A percentile compares a stretch with the other conserved stretches of the same genome.
Conservation (phyloP, 2,888 invertebrate species). For the Alentia gelatinosa region DNA sequence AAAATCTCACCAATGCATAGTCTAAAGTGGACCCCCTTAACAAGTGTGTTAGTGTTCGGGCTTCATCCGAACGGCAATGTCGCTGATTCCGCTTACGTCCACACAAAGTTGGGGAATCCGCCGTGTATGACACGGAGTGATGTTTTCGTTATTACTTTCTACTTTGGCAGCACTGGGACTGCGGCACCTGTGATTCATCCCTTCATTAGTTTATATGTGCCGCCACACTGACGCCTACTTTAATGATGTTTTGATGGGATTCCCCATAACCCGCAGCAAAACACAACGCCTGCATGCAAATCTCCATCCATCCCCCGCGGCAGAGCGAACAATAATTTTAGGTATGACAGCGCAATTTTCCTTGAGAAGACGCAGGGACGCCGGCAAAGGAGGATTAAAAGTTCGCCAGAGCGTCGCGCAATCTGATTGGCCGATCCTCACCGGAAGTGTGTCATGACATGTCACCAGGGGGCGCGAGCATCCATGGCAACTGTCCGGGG, state of each 20-base stretch:
- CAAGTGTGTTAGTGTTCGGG: too few relatives aligned
- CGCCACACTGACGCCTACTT: not conserved
- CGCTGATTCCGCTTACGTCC: too few relatives aligned
- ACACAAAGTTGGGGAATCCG: too few relatives aligned
- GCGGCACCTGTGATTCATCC: not conserved
- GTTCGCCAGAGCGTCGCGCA: not conserved
- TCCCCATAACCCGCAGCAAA: slow-evolving; percentile 19
- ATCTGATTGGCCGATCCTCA: slow-evolving; percentile 24
- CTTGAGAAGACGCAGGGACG: slow-evolving; percentile 15
- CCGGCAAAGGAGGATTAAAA: not conserved
- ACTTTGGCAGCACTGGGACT: not conserved
- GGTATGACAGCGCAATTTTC: slow-evolving; percentile 40
- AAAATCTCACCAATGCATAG: too few relatives aligned
- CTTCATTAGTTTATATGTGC: slow-evolving; percentile 30
- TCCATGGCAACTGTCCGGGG: slow-evolving; percentile 43
- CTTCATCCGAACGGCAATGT: too few relatives aligned
- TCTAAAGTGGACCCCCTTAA: too few relatives aligned
- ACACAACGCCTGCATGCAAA: slow-evolving; percentile 17
- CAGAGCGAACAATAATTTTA: not conserved
- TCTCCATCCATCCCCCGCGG: not conserved
- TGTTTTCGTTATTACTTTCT: not conserved
- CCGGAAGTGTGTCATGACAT: slow-evolving; percentile 33
- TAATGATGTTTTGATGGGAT: slow-evolving; percentile 28
- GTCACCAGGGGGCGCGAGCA: not conserved
- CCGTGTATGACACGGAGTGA: not conserved